These are phyloP conservation scores for Calidris pugnax DNA, from an alignment of 2,113 vertebrate species.

Conservation along the genomic window DNA sequence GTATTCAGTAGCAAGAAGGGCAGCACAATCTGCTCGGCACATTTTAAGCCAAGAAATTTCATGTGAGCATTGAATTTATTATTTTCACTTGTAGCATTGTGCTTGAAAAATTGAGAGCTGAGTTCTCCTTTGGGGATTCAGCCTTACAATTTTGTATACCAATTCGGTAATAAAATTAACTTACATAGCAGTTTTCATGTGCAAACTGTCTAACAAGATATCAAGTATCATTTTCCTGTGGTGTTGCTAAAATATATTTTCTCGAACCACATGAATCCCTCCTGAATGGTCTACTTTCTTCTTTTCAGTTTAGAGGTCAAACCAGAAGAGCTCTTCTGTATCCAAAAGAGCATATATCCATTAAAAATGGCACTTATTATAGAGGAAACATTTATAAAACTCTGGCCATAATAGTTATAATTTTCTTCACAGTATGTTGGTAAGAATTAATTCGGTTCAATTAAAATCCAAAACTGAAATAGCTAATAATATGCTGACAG, in stretches of 20 bases:
- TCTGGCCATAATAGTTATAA: neutral
- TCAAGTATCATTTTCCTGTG: neutral
- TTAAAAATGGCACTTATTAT: neutral
- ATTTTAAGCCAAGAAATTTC: neutral
- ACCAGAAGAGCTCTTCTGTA: neutral
- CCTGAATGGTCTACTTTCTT: neutral
- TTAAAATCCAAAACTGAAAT: neutral
- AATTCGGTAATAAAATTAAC: slow-evolving; percentile 39
- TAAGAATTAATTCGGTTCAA: slow-evolving; percentile 8
- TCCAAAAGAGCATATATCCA: neutral
- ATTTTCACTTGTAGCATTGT: neutral
- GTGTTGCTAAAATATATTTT: neutral
- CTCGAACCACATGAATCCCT: neutral
- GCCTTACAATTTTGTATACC: neutral
- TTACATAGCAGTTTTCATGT: neutral
- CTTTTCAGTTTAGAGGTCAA: neutral
- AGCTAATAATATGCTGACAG: neutral
- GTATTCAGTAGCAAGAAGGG: neutral
- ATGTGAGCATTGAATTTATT: neutral
- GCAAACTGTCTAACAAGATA: neutral
- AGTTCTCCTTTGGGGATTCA: neutral
- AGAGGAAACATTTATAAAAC: neutral
- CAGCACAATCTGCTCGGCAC: neutral
- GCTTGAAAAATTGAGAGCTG: neutral
- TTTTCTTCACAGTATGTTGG: neutral